Evolutionary conservation across 2,888 invertebrate genomes (phyloP).

Genomic region (Andrena bucephala): DNA sequence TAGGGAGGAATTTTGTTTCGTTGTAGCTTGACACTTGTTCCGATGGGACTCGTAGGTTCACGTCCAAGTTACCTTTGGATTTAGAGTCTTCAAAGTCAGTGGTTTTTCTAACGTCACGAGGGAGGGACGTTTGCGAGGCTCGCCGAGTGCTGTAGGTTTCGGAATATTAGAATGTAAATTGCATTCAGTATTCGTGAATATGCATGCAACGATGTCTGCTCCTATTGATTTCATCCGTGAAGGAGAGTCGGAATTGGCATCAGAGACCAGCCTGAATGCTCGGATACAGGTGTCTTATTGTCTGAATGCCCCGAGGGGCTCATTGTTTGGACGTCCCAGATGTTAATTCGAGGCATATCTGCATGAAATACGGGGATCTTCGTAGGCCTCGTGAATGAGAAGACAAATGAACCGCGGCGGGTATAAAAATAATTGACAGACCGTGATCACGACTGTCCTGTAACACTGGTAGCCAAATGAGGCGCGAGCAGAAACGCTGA

Average conservation of each 20-base stretch:
- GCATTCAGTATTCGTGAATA: slow-evolving; percentile 30
- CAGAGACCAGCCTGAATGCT: slow-evolving; percentile 31
- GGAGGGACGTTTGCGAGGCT: no score
- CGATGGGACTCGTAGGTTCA: no score
- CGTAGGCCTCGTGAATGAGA: slow-evolving; percentile 12
- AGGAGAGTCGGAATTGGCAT: slow-evolving; percentile 24
- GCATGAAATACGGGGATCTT: slow-evolving; percentile 53
- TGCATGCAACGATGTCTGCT: not conserved
- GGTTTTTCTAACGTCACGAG: no score
- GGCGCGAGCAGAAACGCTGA: not conserved
- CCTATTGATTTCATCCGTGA: slow-evolving; percentile 39
- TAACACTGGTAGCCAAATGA: not conserved
- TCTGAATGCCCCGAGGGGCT: slow-evolving; percentile 50
- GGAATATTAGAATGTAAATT: slow-evolving; percentile 22
- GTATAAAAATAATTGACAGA: slow-evolving; percentile 27
- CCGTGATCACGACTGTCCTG: not conserved
- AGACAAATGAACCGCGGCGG: slow-evolving; percentile 30
- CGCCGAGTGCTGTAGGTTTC: not conserved
- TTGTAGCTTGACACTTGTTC: no score
- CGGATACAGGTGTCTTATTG: slow-evolving; percentile 60
- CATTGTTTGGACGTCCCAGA: slow-evolving; percentile 60
- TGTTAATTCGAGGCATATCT: slow-evolving; percentile 60
- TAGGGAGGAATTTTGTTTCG: no score
- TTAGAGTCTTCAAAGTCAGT: no score
- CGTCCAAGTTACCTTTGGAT: no score